Evolutionary conservation across 1,140 invertebrate genomes (phyloP).

Genomic region (Camponotus floridanus): DNA sequence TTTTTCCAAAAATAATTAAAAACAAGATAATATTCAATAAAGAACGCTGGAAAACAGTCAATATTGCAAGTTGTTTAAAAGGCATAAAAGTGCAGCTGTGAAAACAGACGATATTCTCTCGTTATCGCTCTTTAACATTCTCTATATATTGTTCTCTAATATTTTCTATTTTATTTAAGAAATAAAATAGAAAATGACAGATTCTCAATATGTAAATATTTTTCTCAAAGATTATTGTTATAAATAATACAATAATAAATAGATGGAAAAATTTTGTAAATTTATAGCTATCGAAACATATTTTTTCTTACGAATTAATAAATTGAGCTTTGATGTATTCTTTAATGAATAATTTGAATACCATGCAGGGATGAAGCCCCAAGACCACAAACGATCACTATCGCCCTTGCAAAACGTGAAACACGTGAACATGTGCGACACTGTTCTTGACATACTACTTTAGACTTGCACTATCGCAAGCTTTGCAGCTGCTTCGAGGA

Average conservation of each 20-base stretch:
- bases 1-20: background rate
- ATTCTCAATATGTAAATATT: background rate
- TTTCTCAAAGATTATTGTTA: background rate
- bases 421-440: slow-evolving; percentile 59
- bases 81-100: background rate
- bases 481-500: slow-evolving; percentile 57
- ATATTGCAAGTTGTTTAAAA: background rate
- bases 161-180: no score
- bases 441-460: slow-evolving; percentile 60
- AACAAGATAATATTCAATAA: background rate
- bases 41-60: background rate
- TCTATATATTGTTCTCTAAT: no score
- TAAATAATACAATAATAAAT: background rate
- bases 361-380: slow-evolving; percentile 46
- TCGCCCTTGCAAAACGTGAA: slow-evolving; percentile 33
- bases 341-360: slow-evolving; percentile 15
- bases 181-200: no score
- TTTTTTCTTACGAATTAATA: background rate
- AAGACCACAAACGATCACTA: background rate
- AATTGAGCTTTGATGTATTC: background rate
- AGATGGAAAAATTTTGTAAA: background rate
- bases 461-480: slow-evolving; percentile 30
- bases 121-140: background rate
- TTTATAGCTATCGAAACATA: background rate
- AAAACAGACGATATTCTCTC: slow-evolving; percentile 10